phyloP scores from a whole-genome alignment of 2,888 invertebrate genomes.

The Cheilosia pagana region DNA sequence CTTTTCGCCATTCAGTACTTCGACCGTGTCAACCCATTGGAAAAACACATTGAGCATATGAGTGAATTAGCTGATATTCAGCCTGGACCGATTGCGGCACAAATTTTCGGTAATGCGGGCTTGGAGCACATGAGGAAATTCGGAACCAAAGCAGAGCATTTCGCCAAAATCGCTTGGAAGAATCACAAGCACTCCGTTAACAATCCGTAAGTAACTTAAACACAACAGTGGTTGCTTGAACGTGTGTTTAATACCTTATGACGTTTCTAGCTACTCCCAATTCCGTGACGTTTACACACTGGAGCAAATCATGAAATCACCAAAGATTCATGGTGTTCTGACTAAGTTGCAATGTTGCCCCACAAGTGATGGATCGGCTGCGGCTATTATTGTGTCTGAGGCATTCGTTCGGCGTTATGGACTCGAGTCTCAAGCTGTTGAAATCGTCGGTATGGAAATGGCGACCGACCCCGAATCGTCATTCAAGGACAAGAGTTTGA shows the following conservation, averaged over 20 bases:
- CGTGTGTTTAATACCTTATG: too few relatives aligned
- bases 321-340: conserved; percentile 94
- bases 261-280: conserved; percentile 90
- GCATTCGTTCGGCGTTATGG: conserved; percentile 93
- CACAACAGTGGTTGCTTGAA: conserved; percentile 10
- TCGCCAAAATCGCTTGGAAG: conserved; percentile 98
- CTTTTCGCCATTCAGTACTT: conserved; percentile 84
- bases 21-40: conserved; percentile 95
- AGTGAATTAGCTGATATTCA: conserved; percentile 91
- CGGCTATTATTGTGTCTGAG: conserved; percentile 95
- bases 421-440: conserved; percentile 94
- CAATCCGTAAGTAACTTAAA: conserved; percentile 90
- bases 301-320: conserved; percentile 94
- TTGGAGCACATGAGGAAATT: conserved; percentile 93
- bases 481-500: conserved; percentile 85
- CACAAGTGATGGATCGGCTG: conserved; percentile 99
- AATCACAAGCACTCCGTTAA: conserved; percentile 98
- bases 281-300: conserved; percentile 95
- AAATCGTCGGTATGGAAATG: conserved; percentile 99
- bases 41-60: conserved; percentile 94
- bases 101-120: conserved; percentile 98
- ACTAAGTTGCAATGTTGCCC: conserved; percentile 99
- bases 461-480: conserved; percentile 94
- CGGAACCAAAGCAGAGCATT: conserved; percentile 95
- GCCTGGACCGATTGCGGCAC: conserved; percentile 94